Percentiles rank a stretch among this genome's conserved stretches.
Evolutionary conservation across 2,888 invertebrate species (phyloP).

Genomic region (Archaeoteleia sp.): DNA sequence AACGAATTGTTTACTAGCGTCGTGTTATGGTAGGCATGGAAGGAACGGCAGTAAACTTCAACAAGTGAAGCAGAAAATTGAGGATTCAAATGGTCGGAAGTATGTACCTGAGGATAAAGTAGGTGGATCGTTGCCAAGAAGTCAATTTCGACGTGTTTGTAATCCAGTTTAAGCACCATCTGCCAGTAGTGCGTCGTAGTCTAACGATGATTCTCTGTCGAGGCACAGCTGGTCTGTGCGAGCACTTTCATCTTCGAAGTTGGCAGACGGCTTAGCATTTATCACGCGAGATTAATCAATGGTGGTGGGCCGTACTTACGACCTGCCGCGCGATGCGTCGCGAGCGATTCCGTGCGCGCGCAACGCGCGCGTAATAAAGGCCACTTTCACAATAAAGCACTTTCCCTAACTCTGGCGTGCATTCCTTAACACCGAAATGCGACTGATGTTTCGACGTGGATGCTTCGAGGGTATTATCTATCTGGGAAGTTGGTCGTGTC

Average conservation of each 20-base stretch:
- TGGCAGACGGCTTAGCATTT: slow-evolving; percentile 69
- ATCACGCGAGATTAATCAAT: slow-evolving; percentile 71
- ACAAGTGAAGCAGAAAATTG: slow-evolving; percentile 44
- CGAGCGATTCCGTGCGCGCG: slow-evolving; percentile 4
- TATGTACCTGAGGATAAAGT: slow-evolving; percentile 37
- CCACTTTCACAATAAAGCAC: background rate
- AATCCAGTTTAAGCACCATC: slow-evolving; percentile 53
- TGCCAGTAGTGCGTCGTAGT: slow-evolving; percentile 46
- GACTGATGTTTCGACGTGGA: no score
- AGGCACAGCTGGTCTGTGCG: slow-evolving; percentile 57
- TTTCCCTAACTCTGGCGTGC: background rate
- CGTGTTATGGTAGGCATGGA: slow-evolving; percentile 11
- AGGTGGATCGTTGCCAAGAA: slow-evolving; percentile 48
- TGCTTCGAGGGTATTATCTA: slow-evolving; percentile 65
- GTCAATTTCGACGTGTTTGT: slow-evolving; percentile 53
- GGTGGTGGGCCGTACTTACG: slow-evolving; percentile 56
- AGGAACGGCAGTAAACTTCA: slow-evolving; percentile 40
- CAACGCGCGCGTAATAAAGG: slow-evolving; percentile 4
- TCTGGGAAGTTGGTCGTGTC: slow-evolving; percentile 63
- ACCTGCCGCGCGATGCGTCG: slow-evolving; percentile 19
- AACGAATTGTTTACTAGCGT: slow-evolving; percentile 16
- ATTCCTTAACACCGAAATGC: slow-evolving; percentile 33
- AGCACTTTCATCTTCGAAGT: slow-evolving; percentile 64
- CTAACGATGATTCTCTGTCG: slow-evolving; percentile 52
- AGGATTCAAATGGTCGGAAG: slow-evolving; percentile 38